Evolutionary conservation across 2,888 invertebrate species (phyloP).

Genomic region (Willowsia nigromaculata): DNA sequence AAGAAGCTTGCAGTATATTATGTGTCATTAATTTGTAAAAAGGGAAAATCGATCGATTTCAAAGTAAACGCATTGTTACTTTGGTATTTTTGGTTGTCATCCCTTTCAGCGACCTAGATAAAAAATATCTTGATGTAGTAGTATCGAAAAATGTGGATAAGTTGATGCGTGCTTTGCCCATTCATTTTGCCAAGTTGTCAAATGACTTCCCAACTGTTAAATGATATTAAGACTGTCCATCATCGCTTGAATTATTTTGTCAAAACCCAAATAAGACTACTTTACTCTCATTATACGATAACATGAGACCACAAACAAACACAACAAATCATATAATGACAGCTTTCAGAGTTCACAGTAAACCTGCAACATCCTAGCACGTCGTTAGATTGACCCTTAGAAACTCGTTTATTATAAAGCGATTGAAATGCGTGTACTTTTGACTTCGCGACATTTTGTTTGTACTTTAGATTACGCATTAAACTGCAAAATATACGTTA

Average conservation of each 20-base stretch:
- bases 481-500: background rate
- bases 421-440: background rate
- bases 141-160: background rate
- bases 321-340: background rate
- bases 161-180: background rate
- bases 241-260: constrained; percentile 22
- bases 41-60: background rate
- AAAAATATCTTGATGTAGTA: background rate
- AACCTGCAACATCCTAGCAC: background rate
- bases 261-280: constrained; percentile 41
- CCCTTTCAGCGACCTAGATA: constrained; percentile 21
- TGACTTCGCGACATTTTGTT: constrained; percentile 28
- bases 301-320: background rate
- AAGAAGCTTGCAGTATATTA: too few relatives aligned
- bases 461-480: background rate
- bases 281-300: constrained; percentile 19
- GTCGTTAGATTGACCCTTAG: background rate
- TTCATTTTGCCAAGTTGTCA: constrained; percentile 22
- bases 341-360: constrained; percentile 14
- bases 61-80: background rate
- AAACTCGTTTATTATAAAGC: constrained; percentile 4
- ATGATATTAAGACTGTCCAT: background rate
- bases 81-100: constrained; percentile 13
- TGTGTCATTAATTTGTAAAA: constrained; percentile 2
- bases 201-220: too few relatives aligned